Percentiles rank a stretch among this genome's conserved stretches.
Conservation (phyloP, 2,113 vertebrate genomes). For the Bujurquina vittata region DNA sequence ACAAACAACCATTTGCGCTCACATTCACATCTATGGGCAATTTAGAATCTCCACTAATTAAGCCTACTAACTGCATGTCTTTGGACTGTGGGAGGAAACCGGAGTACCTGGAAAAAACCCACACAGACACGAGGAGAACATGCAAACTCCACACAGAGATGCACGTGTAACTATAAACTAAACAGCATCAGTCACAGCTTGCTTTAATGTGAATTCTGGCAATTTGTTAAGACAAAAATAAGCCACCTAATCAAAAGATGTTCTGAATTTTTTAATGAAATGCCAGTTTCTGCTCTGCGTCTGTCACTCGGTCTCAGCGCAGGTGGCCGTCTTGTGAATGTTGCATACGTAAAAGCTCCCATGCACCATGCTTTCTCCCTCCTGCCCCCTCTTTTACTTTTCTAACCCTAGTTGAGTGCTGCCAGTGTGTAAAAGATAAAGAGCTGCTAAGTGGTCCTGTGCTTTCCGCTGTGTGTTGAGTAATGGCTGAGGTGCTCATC, state of each 20-base stretch:
- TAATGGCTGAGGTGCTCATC: slow-evolving; percentile 48
- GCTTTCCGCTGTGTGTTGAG: slow-evolving; percentile 35
- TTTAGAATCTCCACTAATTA: no score
- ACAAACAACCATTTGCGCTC: no score
- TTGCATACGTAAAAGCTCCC: neutral
- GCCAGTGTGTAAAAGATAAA: slow-evolving; percentile 53
- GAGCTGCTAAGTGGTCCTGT: slow-evolving; percentile 51
- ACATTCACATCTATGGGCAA: no score
- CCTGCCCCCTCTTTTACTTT: slow-evolving; percentile 54
- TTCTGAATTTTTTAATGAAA: no score
- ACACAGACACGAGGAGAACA: no score
- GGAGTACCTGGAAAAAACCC: no score
- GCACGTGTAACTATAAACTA: neutral
- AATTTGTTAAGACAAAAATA: neutral
- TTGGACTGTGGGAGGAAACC: no score
- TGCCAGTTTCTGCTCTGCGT: neutral
- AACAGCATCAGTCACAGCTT: neutral
- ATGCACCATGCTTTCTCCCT: neutral
- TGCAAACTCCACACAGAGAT: no score
- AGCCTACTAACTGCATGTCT: no score
- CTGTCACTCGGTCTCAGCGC: no score
- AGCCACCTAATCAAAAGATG: neutral
- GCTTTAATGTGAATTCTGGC: neutral
- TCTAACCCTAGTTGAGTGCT: slow-evolving; percentile 40
- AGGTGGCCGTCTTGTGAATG: neutral